These are phyloP conservation scores for Asobara japonica DNA, from an alignment of 1,140 invertebrate genomes.

Conservation along the genomic window DNA sequence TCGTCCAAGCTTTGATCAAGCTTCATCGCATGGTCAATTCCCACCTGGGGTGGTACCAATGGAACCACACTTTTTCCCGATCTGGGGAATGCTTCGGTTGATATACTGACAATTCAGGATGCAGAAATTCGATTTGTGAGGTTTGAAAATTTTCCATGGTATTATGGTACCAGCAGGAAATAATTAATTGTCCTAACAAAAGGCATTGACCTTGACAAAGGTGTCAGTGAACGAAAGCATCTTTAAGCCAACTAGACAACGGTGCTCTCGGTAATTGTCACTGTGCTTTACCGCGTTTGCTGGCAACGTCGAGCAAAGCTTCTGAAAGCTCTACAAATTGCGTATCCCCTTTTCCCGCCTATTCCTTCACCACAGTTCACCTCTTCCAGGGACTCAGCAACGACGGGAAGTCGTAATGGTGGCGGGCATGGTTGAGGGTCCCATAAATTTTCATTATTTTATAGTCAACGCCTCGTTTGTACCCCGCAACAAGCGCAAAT, in stretches of 20 bases:
- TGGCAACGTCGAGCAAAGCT: slow-evolving; percentile 39
- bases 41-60: too few species aligned
- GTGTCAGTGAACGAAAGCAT: slow-evolving; percentile 22
- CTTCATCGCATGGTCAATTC: too few species aligned
- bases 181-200: neutral
- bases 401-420: slow-evolving; percentile 2
- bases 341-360: slow-evolving; percentile 42
- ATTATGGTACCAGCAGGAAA: neutral
- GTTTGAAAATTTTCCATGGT: too few species aligned
- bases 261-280: slow-evolving; percentile 49
- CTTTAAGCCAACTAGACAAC: slow-evolving; percentile 15
- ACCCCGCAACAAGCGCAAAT: slow-evolving; percentile 51
- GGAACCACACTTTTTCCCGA: too few species aligned
- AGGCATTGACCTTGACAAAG: neutral
- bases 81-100: too few species aligned
- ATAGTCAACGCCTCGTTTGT: slow-evolving; percentile 58
- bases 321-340: slow-evolving; percentile 61
- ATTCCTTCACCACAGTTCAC: neutral
- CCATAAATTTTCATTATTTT: slow-evolving; percentile 65
- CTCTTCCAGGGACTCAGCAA: neutral
- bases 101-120: too few species aligned
- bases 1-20: too few species aligned
- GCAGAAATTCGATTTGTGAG: too few species aligned
- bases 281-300: slow-evolving; percentile 47
- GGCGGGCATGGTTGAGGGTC: slow-evolving; percentile 9